Evolutionary conservation across 2,797 vertebrate genomes (phyloP).

Genomic region (Macroramphosus scolopax): DNA sequence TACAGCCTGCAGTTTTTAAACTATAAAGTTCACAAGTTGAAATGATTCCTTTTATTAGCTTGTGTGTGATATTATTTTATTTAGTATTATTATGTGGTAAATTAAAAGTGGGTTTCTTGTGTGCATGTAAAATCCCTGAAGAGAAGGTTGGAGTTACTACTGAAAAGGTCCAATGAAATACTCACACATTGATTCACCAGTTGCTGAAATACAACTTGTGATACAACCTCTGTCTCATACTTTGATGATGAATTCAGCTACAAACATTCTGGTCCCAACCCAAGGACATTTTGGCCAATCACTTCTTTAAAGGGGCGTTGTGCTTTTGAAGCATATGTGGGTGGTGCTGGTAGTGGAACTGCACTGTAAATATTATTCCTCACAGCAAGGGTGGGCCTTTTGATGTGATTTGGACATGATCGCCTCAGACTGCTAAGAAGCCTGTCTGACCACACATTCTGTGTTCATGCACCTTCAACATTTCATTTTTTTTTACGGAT

Average conservation of each 20-base stretch:
- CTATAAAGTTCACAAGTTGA: too few species aligned
- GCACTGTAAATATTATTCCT: constrained; percentile 77
- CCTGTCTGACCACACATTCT: constrained; percentile 36
- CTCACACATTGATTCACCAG: too few species aligned
- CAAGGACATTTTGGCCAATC: constrained; percentile 50
- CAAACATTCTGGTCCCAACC: constrained; percentile 24
- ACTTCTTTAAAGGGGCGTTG: constrained; percentile 48
- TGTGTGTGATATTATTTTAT: too few species aligned
- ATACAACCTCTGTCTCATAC: too few species aligned
- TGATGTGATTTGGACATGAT: constrained; percentile 66
- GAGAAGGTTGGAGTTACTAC: too few species aligned
- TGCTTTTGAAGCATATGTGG: constrained; percentile 50
- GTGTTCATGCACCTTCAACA: constrained; percentile 18
- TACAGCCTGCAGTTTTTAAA: too few species aligned
- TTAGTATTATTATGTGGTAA: too few species aligned
- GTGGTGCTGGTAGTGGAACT: constrained; percentile 58
- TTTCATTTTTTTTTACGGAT: constrained; percentile 2
- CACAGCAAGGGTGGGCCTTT: constrained; percentile 68
- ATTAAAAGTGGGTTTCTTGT: too few species aligned
- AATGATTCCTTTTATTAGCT: too few species aligned
- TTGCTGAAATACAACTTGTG: too few species aligned
- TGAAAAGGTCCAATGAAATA: too few species aligned
- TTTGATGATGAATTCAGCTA: constrained; percentile 11
- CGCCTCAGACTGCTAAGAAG: constrained; percentile 34
- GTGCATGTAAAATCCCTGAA: too few species aligned